A percentile compares a stretch with the other conserved stretches of the same genome.
These are phyloP conservation scores for Peromyscus maniculatus DNA, from an alignment of 2,113 vertebrate genomes.

Conservation along the genomic window DNA sequence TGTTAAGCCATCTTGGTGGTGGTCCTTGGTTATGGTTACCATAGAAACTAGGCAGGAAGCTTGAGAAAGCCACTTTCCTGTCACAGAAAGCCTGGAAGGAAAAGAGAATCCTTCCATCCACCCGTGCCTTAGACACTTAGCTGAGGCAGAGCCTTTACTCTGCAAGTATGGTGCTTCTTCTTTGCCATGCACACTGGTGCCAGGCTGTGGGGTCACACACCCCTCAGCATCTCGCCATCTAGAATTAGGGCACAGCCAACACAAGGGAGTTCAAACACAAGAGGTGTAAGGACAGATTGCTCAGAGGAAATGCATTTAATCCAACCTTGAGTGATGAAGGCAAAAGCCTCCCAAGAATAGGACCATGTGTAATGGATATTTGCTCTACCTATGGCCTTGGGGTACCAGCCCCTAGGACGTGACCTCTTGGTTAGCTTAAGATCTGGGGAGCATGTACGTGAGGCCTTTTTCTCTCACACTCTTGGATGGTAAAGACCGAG, in stretches of 20 bases:
- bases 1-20: neutral
- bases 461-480: no score
- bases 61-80: neutral
- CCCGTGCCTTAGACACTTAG: neutral
- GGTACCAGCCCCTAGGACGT: no score
- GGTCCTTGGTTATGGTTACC: neutral
- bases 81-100: neutral
- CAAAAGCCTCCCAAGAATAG: neutral
- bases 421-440: no score
- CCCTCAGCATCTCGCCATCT: neutral
- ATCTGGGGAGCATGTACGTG: no score
- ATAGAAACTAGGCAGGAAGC: neutral
- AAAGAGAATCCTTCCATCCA: neutral
- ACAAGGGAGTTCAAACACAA: neutral
- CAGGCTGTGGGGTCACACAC: neutral
- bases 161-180: neutral
- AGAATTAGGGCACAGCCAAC: neutral
- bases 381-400: no score
- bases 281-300: rapidly evolving
- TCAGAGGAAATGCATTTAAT: neutral
- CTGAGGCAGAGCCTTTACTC: neutral
- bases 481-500: no score
- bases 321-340: neutral
- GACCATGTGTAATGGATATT: neutral
- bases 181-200: neutral